Evolutionary conservation across 2,888 invertebrate genomes (phyloP).

Genomic region (Drosophila neotestacea): DNA sequence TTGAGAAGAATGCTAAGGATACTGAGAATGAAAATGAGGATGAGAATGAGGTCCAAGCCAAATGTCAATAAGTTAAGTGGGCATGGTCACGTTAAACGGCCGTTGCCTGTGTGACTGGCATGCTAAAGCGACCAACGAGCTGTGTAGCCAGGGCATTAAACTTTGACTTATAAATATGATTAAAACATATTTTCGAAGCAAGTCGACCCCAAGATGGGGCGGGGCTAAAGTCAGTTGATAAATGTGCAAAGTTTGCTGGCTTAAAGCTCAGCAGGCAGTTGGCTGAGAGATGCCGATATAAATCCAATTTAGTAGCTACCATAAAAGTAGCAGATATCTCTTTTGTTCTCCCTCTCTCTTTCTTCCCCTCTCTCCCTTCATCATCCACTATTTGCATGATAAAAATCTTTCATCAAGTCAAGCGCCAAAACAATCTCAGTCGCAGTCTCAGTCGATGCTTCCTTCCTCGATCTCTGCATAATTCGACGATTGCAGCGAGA

Average conservation of each 20-base stretch:
- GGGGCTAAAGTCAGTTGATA: slow-evolving; percentile 59
- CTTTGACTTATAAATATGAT: slow-evolving; percentile 80
- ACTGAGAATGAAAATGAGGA: neutral
- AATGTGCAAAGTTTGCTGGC: slow-evolving; percentile 70
- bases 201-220: slow-evolving; percentile 10
- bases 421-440: slow-evolving; percentile 77
- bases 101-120: slow-evolving; percentile 60
- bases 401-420: slow-evolving; percentile 79
- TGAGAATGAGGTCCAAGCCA: slow-evolving; percentile 25
- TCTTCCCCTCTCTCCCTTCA: neutral
- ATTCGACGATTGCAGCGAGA: slow-evolving; percentile 76
- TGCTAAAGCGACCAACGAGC: slow-evolving; percentile 34
- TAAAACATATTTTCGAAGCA: slow-evolving; percentile 69
- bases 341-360: neutral
- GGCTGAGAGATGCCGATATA: slow-evolving; percentile 70
- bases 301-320: slow-evolving; percentile 80
- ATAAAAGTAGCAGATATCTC: slow-evolving; percentile 64
- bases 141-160: slow-evolving; percentile 47
- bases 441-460: slow-evolving; percentile 20
- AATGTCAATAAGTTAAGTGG: slow-evolving; percentile 82
- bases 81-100: slow-evolving; percentile 63
- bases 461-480: slow-evolving; percentile 59
- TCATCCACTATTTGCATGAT: slow-evolving; percentile 75
- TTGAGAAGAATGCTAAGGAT: slow-evolving; percentile 5
- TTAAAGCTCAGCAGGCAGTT: slow-evolving; percentile 63